Percentiles rank a stretch among this genome's conserved stretches.
Conservation (phyloP, 2,888 invertebrate species). For the Pharmacophagus antenor region DNA sequence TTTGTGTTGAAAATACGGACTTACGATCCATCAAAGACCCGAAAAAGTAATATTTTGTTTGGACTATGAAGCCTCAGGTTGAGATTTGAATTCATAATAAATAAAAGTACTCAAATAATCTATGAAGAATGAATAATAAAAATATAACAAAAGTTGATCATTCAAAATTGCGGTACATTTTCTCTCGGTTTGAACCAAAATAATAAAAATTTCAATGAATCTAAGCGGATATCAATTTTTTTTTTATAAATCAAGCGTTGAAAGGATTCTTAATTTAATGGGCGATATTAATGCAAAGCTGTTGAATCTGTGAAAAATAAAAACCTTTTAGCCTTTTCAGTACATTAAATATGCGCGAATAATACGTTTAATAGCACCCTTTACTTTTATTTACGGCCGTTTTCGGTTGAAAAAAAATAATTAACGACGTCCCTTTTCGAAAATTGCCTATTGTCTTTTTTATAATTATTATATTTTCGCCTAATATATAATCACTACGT, state of each 20-base stretch:
- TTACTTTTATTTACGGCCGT: slow-evolving; percentile 74
- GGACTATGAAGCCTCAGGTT: background rate
- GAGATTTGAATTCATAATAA: background rate
- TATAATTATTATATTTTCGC: slow-evolving; percentile 53
- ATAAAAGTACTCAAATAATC: background rate
- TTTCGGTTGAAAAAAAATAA: slow-evolving; percentile 65
- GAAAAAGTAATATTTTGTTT: background rate
- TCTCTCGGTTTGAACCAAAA: background rate
- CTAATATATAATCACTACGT: slow-evolving; percentile 31
- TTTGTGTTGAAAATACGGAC: background rate
- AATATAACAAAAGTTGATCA: background rate
- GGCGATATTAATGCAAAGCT: slow-evolving; percentile 68
- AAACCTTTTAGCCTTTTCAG: slow-evolving; percentile 74
- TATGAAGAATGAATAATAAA: background rate
- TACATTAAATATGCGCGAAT: slow-evolving; percentile 78
- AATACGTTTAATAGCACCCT: slow-evolving; percentile 80
- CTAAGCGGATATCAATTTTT: slow-evolving; percentile 40
- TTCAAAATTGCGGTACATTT: background rate
- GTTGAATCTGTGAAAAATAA: slow-evolving; percentile 67
- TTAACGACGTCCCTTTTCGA: slow-evolving; percentile 65
- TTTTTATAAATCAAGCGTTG: slow-evolving; percentile 58
- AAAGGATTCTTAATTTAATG: slow-evolving; percentile 65
- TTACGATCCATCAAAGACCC: background rate
- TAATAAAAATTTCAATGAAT: background rate
- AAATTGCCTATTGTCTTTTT: slow-evolving; percentile 62